Evolutionary conservation across 2,113 vertebrate species (phyloP).

Genomic region (Leptosomus discolor): DNA sequence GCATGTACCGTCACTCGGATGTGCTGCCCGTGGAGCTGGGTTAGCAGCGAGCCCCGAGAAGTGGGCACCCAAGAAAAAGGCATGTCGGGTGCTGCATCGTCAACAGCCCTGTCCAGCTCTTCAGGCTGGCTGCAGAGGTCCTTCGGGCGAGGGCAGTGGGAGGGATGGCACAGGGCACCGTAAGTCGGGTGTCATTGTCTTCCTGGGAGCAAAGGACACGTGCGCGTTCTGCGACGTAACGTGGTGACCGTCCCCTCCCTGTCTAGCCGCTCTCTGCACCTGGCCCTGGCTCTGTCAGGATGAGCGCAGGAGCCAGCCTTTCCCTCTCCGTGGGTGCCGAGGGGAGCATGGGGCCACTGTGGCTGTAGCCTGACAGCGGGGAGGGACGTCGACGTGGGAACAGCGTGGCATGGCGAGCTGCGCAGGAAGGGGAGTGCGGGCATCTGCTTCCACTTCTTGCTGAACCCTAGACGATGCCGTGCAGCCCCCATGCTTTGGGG

Average conservation of each 20-base stretch:
- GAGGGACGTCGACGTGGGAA: fast-evolving
- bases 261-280: background rate
- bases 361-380: background rate
- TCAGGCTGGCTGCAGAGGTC: background rate
- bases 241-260: background rate
- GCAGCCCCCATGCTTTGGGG: background rate
- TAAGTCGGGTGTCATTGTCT: background rate
- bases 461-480: fast-evolving
- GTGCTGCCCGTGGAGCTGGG: fast-evolving
- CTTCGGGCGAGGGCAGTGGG: fast-evolving
- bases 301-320: background rate
- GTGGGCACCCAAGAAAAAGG: fast-evolving
- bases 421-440: background rate
- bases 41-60: background rate
- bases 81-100: background rate
- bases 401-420: background rate
- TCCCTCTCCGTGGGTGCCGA: fast-evolving
- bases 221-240: fast-evolving
- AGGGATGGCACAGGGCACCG: background rate
- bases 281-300: background rate
- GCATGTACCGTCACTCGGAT: fast-evolving
- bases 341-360: fast-evolving
- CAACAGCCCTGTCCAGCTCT: background rate
- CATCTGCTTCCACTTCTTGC: background rate
- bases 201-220: background rate